Evolutionary conservation across 1,140 invertebrate species (phyloP), one percentile per base, ranked within the genome.

Genomic region (Drosophila nikananu): DNA sequence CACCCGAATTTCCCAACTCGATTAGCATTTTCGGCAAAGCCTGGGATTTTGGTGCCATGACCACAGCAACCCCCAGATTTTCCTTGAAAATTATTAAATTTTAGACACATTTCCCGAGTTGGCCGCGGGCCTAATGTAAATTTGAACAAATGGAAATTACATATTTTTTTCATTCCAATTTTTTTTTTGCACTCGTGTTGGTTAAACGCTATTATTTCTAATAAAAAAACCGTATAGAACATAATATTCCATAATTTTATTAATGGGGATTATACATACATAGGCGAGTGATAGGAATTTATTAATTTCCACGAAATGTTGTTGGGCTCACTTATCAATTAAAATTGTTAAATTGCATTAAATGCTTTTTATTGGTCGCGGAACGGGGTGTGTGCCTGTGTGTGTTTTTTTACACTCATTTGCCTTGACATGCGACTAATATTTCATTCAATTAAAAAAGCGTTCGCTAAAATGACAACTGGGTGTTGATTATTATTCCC

Each of bases 301-400:
- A 90, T 55, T 65, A 66, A 61, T 82, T 57, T 62, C 42, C 63
- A 63, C 32, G 46, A 71, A 74, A 48, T 67, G 65, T 77, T 82
- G 72, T 80, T 39, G 54, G 54, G 9, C 78, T 82, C 82, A 67
- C 86, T 80, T 90, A 90, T 91, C 86, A 90, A 90, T 90, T 90
- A 90, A 90, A 77, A 91, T 77, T 59, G 72, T 74, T 71, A 90
- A 90, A 90, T 90, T 91, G 86, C 86, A 90, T 91, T 90, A 90
- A 82, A 61, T 89, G 76, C 72, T 77, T 67, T 64, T 58, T 65
- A 48, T 62, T 64, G 59, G 49, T 12, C 25, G 32, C 6, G 1
- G n/a, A 35, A 35, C 7, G 30, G 51, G 51, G n/a, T 21, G 19
- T 37, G 13, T 37, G 55, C 21, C 19, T 37, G 59, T 48, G 27